These are phyloP conservation scores for Tympanoctomys barrerae DNA, from an alignment of 2,797 vertebrate species.

Conservation along the genomic window DNA sequence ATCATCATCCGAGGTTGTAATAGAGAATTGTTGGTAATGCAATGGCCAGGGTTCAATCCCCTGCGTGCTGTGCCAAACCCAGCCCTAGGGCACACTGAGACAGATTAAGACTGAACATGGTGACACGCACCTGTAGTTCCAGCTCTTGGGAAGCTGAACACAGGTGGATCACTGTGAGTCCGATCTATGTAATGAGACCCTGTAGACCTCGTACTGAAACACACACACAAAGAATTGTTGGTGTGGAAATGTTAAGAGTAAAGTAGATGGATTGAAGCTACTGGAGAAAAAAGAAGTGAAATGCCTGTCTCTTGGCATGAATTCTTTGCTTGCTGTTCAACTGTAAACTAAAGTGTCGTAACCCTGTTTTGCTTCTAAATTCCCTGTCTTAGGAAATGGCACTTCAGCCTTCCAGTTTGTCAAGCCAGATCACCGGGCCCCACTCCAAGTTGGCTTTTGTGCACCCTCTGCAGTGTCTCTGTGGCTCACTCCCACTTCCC, in stretches of 20 bases:
- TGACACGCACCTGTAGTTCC: no score
- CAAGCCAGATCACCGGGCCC: not conserved
- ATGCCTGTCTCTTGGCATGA: not conserved
- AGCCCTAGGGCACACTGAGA: no score
- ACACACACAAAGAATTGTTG: not conserved
- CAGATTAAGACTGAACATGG: no score
- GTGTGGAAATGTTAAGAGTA: not conserved
- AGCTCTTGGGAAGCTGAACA: no score
- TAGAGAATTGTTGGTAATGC: not conserved
- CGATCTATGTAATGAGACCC: no score
- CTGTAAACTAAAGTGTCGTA: not conserved
- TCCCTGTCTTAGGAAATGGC: not conserved
- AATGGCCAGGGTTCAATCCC: not conserved
- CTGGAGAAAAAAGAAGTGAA: not conserved
- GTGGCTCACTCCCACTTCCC: not conserved
- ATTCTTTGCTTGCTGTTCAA: not conserved
- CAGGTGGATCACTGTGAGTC: no score
- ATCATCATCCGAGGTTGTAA: not conserved
- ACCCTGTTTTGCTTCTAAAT: constrained; percentile 21
- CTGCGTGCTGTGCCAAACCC: no score
- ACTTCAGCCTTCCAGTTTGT: not conserved
- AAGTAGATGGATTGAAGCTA: not conserved
- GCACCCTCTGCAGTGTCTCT: not conserved
- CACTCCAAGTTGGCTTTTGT: not conserved
- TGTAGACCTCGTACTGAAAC: no score